phyloP scores from a whole-genome alignment of 37 sponge, comb jelly and placozoan genomes.

The Haliclona indistincta region DNA sequence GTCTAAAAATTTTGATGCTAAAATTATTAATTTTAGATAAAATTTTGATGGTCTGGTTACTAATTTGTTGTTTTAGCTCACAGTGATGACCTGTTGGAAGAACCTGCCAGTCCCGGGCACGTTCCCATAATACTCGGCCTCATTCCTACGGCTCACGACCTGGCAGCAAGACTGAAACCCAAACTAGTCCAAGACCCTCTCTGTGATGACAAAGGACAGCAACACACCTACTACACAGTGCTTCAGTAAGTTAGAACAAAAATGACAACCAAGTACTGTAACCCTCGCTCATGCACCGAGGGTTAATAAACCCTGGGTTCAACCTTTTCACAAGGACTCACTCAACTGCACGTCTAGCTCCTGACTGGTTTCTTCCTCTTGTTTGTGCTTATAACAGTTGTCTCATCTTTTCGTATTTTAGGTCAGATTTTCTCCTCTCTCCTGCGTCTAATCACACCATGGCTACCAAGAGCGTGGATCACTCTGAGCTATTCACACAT shows the following conservation, averaged over 20 bases:
- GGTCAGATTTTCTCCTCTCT: no score
- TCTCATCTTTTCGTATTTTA: no score
- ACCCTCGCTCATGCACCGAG: not conserved
- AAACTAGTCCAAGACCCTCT: conserved; percentile 78
- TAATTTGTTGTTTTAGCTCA: not conserved
- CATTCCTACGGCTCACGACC: conserved; percentile 39
- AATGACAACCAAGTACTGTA: no score
- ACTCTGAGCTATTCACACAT: no score
- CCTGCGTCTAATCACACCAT: no score
- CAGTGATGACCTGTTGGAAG: conserved; percentile 27
- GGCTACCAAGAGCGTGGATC: no score
- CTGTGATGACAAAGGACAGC: conserved; percentile 33
- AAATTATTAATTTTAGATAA: not conserved
- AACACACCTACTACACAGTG: conserved; percentile 16
- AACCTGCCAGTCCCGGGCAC: conserved; percentile 9
- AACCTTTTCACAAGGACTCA: no score
- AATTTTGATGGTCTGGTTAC: not conserved
- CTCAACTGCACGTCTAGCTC: not conserved
- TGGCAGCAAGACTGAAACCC: conserved; percentile 56
- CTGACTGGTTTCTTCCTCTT: not conserved
- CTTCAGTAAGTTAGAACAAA: conserved; percentile 30
- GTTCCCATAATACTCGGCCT: conserved; percentile 2
- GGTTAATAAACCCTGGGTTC: not conserved
- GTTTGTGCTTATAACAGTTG: not conserved
- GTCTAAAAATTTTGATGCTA: not conserved